Evolutionary conservation across 2,113 vertebrate species (phyloP).

Genomic region (Marmota monax): DNA sequence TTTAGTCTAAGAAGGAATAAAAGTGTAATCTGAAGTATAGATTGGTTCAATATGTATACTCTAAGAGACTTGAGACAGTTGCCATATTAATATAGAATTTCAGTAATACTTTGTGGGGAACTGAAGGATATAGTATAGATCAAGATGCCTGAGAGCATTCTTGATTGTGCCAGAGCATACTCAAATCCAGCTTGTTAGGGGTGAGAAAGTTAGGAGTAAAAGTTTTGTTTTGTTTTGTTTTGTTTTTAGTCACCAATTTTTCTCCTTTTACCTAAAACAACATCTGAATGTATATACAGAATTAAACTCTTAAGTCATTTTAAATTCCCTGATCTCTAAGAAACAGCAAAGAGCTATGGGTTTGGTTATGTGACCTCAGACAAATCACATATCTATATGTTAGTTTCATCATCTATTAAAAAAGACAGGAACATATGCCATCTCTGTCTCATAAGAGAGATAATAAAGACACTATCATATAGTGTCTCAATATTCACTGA

Average conservation of each 20-base stretch:
- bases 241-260: not conserved
- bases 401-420: not conserved
- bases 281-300: not conserved
- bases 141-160: not conserved
- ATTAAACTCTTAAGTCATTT: not conserved
- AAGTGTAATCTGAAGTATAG: slow-evolving; percentile 26
- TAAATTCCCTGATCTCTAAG: not conserved
- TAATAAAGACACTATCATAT: not conserved
- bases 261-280: slow-evolving; percentile 43
- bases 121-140: not conserved
- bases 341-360: not conserved
- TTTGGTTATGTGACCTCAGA: not conserved
- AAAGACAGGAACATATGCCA: not conserved
- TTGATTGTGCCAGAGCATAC: not conserved
- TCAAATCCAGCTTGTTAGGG: not conserved
- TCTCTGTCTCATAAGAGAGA: not conserved
- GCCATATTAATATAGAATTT: not conserved
- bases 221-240: not conserved
- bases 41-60: not conserved
- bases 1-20: not conserved
- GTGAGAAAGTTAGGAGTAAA: not conserved
- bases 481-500: not conserved
- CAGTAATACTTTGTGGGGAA: not conserved
- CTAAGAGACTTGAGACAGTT: not conserved
- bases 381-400: not conserved